Base-by-base conservation (phyloP, 1,140 invertebrate species). In the Bombus huntii region DNA sequence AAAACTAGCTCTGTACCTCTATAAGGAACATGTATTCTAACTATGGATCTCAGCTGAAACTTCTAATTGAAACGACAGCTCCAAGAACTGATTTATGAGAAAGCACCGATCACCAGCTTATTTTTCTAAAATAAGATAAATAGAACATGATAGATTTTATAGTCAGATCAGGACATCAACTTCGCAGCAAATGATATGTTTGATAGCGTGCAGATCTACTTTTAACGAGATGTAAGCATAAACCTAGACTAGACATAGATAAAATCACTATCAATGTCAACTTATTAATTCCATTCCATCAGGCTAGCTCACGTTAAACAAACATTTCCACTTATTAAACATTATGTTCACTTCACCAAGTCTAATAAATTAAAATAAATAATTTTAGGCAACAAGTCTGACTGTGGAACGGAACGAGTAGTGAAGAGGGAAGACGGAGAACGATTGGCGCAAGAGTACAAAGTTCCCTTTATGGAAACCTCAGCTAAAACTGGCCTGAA, bases 391-490 rank as follows among this genome's bases (percentile, higher is more conserved):
- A 98, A 98, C 96, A 98, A 98, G 95, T 97, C 97, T 70, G 97
- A 98, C 93, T 97, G 96, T 89, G 96, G 97, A 89, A 95, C 96
- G 74, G 97, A 98, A 83, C 96, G 98, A 62, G 96, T 97, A 86
- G 97, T 98, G 87, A 96, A 97, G 93, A 96, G 96, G 89, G 98
- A 98, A 95, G 97, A 98, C 92, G 98, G 98, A 10, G 97, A 98
- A 92, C 96, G 97, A 87, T 95, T 98, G 91, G 97, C 97, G 53
- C 96, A 97, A 92, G 97, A 98, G 95, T 97, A 98, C 94, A 97
- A 97, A 94, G 97, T 98, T 72, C 96, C 97, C 79, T 98, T 98
- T 95, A 98, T 98, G 97, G 98, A 98, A 95, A 98, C 97, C 68
- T 98, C 97, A 34, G 98, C 98, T 57, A 98, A 98, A 96, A 98